phyloP scores from a whole-genome alignment of 1,140 invertebrate species.

The Aphis gossypii region DNA sequence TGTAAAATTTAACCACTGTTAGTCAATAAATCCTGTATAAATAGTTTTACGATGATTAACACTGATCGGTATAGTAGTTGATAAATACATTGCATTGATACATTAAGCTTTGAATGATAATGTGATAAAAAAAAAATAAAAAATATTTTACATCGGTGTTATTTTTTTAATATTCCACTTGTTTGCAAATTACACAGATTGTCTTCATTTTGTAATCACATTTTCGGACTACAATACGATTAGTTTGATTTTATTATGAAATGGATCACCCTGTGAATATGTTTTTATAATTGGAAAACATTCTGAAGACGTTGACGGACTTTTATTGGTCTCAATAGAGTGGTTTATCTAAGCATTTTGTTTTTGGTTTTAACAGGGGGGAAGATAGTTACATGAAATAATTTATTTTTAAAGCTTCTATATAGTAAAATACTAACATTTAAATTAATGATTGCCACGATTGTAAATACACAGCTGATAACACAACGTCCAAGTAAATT shows the following conservation, averaged over 20 bases:
- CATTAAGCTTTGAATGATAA: neutral
- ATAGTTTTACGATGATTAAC: neutral
- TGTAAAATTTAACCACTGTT: neutral
- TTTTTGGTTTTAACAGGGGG: neutral
- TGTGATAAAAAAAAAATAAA: neutral
- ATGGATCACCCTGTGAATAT: constrained; percentile 1
- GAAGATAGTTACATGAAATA: neutral
- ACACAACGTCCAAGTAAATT: neutral
- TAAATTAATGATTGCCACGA: constrained; percentile 1
- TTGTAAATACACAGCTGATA: neutral
- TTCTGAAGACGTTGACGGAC: neutral
- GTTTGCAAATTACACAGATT: neutral
- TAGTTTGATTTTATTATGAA: neutral
- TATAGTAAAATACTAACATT: neutral
- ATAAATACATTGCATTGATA: neutral
- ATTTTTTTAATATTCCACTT: neutral
- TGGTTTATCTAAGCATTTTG: neutral
- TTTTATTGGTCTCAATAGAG: neutral
- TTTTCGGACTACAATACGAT: neutral
- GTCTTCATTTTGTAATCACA: neutral
- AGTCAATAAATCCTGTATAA: neutral
- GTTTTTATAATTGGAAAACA: neutral
- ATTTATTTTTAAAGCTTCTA: neutral
- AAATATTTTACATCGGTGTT: neutral
- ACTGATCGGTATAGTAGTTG: neutral